These are phyloP conservation scores for Phyllostomus discolor DNA, from an alignment of 2,113 vertebrate genomes.

Conservation along the genomic window DNA sequence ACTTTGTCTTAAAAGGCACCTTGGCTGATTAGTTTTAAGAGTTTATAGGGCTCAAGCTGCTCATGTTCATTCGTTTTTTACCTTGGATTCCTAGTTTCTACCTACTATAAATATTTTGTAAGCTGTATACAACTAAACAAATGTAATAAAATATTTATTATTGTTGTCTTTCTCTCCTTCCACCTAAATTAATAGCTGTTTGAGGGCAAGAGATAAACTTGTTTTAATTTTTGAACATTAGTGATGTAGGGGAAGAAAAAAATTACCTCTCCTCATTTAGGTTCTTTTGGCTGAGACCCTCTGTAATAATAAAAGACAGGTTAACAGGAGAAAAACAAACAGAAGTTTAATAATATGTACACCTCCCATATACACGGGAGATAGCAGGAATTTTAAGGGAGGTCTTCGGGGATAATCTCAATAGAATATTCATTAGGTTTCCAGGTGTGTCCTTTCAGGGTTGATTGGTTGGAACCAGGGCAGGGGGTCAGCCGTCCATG, in stretches of 20 bases:
- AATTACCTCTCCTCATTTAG: neutral
- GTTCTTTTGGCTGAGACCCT: neutral
- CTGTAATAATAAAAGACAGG: neutral
- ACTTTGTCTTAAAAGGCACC: neutral
- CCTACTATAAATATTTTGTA: neutral
- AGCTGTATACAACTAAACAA: neutral
- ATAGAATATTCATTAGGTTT: no score
- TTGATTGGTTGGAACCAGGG: no score
- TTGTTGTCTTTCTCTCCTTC: neutral
- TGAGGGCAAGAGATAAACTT: neutral
- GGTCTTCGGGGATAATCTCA: no score
- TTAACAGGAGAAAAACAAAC: neutral
- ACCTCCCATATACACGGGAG: neutral
- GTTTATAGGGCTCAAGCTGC: neutral
- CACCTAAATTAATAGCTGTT: neutral
- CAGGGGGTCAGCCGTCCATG: no score
- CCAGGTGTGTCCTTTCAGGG: no score
- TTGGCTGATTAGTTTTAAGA: neutral
- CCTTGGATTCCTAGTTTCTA: neutral
- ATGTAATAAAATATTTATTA: neutral
- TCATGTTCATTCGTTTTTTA: neutral
- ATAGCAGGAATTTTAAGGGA: neutral
- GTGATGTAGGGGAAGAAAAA: neutral
- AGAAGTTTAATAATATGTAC: neutral
- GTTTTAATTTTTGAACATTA: neutral